Evolutionary conservation across 2,113 vertebrate species (phyloP).

Genomic region (Tragelaphus imberbis): DNA sequence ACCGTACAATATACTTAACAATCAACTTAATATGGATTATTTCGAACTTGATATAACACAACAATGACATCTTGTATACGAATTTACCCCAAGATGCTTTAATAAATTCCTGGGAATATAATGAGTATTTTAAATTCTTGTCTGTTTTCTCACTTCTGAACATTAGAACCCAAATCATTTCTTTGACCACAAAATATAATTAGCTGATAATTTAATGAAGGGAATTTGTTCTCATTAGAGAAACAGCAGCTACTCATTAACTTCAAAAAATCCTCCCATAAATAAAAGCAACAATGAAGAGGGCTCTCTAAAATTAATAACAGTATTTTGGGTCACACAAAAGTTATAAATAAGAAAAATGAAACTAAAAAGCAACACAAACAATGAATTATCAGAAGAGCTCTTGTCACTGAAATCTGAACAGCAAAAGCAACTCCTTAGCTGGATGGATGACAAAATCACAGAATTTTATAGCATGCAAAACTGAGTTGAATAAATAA

Average conservation of each 20-base stretch:
- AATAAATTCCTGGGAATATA: not conserved
- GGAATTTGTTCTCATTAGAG: not conserved
- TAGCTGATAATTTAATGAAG: not conserved
- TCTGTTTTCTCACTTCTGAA: not conserved
- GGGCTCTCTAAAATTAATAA: not conserved
- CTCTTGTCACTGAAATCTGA: not conserved
- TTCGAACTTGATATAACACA: not conserved
- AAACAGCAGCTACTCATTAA: not conserved
- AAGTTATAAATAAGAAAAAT: not conserved
- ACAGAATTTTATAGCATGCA: not conserved
- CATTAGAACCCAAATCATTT: not conserved
- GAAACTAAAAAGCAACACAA: not conserved
- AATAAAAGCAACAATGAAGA: not conserved
- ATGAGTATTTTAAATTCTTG: not conserved
- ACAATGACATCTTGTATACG: not conserved
- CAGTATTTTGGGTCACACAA: not conserved
- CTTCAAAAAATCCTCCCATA: not conserved
- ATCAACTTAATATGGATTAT: not conserved
- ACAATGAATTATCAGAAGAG: not conserved
- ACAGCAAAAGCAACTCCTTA: not conserved
- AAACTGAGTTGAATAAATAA: not conserved
- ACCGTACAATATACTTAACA: not conserved
- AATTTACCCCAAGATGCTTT: not conserved
- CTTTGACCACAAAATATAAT: not conserved
- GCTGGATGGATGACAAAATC: not conserved